Evolutionary conservation across 2,113 vertebrate genomes (phyloP), one percentile per base, ranked within the genome.

Genomic region (Oenanthe melanoleuca): DNA sequence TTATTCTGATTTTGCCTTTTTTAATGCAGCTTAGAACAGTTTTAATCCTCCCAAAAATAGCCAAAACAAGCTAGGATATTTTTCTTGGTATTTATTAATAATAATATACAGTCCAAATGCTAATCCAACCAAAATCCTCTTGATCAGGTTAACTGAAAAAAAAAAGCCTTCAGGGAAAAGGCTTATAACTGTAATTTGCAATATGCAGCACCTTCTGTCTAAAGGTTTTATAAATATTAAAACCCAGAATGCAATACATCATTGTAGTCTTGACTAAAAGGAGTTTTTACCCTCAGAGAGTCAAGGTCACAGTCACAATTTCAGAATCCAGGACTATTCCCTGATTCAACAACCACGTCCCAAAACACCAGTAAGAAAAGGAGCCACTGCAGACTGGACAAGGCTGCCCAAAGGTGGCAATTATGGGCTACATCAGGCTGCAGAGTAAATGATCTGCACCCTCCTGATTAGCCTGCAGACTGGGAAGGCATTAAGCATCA

Each of bases 171-270:
- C 24, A 56, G 47, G 63, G 40, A 28, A 73, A 66, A 59, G 14
- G 57, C 40, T 47, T 90, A 31, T 50, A 59, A 37, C 18, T 55
- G 13, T 44, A 69, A 88, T 90, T 88, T 93, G 33, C 72, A 86
- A 78, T 67, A 55, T 71, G 40, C 64, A 93, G 49, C 40, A 69
- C 18, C 12, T 88, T 94, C 34, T 92, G 6, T 92, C 69, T 60
- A 86, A 83, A 29, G 22, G 6, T 60, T 80, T 91, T 84, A 91
- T 69, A 88, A 95, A 91, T 87, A 83, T 80, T 89, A 80, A 94
- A 80, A 17, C 24, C 31, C 49, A 71, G 40, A 80, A 61, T 74
- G 28, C 45, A 85, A 55, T 53, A 91, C 42, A 31, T 69, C 65
- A 81, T 42, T 74, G 23, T 49, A 60, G 73, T 53, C 59, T 45